Base-by-base conservation (phyloP, 2,113 vertebrate genomes). In the Collichthys lucidus region DNA sequence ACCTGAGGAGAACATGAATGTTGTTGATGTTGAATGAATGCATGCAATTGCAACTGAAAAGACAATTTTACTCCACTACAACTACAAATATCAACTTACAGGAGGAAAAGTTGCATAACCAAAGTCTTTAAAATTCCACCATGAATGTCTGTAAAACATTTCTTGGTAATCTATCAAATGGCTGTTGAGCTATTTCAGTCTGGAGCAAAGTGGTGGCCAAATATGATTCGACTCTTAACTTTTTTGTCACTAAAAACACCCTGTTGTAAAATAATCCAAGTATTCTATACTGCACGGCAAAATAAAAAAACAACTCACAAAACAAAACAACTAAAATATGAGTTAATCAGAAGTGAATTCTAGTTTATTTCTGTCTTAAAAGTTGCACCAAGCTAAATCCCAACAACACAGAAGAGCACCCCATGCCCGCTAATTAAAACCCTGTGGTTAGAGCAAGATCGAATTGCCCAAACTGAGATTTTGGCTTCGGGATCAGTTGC, bases 401-500 rank as follows among this genome's bases (percentile, higher is more conserved):
- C 57, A 75, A 44, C 56, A 66, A 24, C 24, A 59, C 46, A 68
- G 24, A 73, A 8, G 3, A 74, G n/a, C 35, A 8, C 60, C 26
- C 15, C 4, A 42, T 75, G 19, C 47, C 11, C 10, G 10, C 40
- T 77, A 47, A 77, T 66, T 70, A 61, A 61, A 47, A 61, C 64
- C 20, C 49, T 42, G 46, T 47, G 80, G 56, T 75, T 79, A 65
- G 70, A 68, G 56, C 46, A 71, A 31, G n/a, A 73, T 53, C 11
- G 31, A 70, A 70, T 31, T 63, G 44, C 64, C 75, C 75, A 82
- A 76, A 66, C 26, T 29, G 74, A 65, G 71, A n/a, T 29, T 9
- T 55, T 88, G 89, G 78, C 71, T 74, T 16, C 50, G 44, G 52
- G 66, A 79, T 59, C 61, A 42, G 66, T 46, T 75, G 40, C 16